Evolutionary conservation across 1,140 invertebrate genomes (phyloP).

Genomic region (Phthorimaea operculella): DNA sequence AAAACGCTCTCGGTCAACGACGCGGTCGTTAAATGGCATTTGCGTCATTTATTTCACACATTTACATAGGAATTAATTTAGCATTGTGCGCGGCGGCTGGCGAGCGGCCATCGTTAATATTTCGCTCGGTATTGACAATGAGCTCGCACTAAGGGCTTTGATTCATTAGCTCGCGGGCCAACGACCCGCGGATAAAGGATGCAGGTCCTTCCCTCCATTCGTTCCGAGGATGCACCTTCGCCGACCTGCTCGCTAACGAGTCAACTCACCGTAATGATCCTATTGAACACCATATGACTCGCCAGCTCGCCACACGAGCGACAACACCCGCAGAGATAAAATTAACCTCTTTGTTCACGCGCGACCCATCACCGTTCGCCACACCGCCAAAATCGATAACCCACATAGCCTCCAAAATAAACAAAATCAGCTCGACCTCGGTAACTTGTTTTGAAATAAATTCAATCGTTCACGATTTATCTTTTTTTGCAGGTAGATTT

Average conservation of each 20-base stretch:
- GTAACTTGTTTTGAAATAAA: constrained; percentile 45
- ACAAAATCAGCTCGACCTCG: constrained; percentile 42
- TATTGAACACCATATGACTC: constrained; percentile 44
- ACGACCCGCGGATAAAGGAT: constrained; percentile 52
- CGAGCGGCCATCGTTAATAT: constrained; percentile 47
- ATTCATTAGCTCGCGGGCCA: constrained; percentile 60
- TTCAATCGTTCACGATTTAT: constrained; percentile 57
- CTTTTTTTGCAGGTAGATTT: constrained; percentile 59
- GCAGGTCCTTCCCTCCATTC: constrained; percentile 45
- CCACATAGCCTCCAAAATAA: constrained; percentile 48
- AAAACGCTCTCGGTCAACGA: constrained; percentile 5
- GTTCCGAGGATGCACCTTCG: constrained; percentile 50
- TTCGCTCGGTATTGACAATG: constrained; percentile 61
- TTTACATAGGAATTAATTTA: constrained; percentile 62
- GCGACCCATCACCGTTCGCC: constrained; percentile 33
- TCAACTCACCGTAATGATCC: constrained; percentile 52
- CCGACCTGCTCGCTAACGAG: constrained; percentile 58
- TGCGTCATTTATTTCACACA: constrained; percentile 48
- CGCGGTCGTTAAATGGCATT: constrained; percentile 24
- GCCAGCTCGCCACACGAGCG: constrained; percentile 19
- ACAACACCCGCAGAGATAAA: constrained; percentile 21
- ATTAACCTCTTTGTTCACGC: constrained; percentile 30
- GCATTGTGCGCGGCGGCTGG: constrained; percentile 39
- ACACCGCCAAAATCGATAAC: constrained; percentile 42
- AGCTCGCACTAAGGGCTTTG: constrained; percentile 48